These are phyloP conservation scores for Teinopalpus imperialis DNA, from an alignment of 2,888 invertebrate genomes.

Conservation along the genomic window DNA sequence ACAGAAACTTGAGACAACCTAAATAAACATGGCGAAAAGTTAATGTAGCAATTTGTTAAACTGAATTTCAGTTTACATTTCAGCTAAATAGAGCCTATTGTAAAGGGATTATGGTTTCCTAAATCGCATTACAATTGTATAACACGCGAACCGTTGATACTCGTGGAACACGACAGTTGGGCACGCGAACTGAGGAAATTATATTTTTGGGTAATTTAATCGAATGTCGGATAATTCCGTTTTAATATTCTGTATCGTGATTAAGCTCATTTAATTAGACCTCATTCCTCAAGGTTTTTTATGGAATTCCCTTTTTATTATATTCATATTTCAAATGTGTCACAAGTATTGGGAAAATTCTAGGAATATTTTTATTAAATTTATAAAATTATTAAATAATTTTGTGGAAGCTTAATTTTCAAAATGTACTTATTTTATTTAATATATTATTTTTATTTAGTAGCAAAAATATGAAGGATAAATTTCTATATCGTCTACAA, in stretches of 20 bases:
- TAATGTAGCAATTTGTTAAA: constrained; percentile 44
- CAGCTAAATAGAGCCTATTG: constrained; percentile 61
- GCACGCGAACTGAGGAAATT: constrained; percentile 56
- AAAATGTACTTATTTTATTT: too few relatives aligned
- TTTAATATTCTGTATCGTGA: constrained; percentile 26
- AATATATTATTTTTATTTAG: too few relatives aligned
- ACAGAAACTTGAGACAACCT: too few relatives aligned
- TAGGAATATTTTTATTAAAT: too few relatives aligned
- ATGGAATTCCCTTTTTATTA: constrained; percentile 3
- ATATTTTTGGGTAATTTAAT: constrained; percentile 31
- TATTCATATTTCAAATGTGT: background rate
- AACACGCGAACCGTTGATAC: constrained; percentile 73
- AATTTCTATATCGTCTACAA: too few relatives aligned
- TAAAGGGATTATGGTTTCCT: constrained; percentile 69
- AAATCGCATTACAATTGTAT: constrained; percentile 69
- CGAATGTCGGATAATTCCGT: constrained; percentile 21
- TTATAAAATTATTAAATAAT: too few relatives aligned
- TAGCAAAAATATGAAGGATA: too few relatives aligned
- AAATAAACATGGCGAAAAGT: too few relatives aligned
- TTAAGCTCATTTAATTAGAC: constrained; percentile 23
- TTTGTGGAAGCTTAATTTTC: too few relatives aligned
- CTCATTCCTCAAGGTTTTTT: constrained; percentile 2
- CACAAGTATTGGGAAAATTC: too few relatives aligned
- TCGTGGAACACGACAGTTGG: constrained; percentile 50
- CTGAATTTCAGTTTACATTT: constrained; percentile 64